Evolutionary conservation across 2,113 vertebrate species (phyloP).

Genomic region (Paradoxurus hermaphroditus): DNA sequence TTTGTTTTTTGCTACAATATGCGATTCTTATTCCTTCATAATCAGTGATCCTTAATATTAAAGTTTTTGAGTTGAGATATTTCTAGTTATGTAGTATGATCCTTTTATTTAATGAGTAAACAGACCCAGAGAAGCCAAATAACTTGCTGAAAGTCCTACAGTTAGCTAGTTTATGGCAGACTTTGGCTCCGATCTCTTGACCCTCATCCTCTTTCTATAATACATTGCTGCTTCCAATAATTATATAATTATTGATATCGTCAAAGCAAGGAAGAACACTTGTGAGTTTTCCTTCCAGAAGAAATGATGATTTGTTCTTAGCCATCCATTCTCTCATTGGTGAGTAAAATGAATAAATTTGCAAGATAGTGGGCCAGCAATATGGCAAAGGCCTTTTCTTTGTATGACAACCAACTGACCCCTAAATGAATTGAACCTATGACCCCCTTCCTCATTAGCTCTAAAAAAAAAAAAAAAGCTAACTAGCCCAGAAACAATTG

Average conservation of each 20-base stretch:
- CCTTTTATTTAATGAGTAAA: neutral
- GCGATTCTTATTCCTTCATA: neutral
- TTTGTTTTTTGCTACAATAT: neutral
- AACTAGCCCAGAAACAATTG: conserved; percentile 73
- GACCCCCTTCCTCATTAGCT: conserved; percentile 77
- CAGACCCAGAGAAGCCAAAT: conserved; percentile 24
- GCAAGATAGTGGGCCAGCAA: conserved; percentile 59
- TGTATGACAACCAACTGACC: conserved; percentile 75
- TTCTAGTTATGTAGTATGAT: neutral
- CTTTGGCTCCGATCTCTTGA: neutral
- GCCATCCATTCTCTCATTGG: conserved; percentile 35
- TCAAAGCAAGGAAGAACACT: neutral
- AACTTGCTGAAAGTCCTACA: conserved; percentile 22
- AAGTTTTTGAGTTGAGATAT: neutral
- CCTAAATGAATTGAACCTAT: conserved; percentile 75
- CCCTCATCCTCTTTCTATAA: neutral
- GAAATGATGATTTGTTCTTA: conserved; percentile 45
- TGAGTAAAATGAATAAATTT: conserved; percentile 67
- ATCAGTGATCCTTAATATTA: neutral
- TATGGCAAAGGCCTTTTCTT: conserved; percentile 70
- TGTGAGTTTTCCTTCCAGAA: conserved; percentile 31
- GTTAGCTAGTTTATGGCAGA: neutral
- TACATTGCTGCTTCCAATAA: neutral
- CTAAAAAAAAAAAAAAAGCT: conserved; percentile 53
- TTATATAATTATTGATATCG: conserved; percentile 7